phyloP scores from a whole-genome alignment of 2,113 vertebrate species.

The Hoplias malabaricus region DNA sequence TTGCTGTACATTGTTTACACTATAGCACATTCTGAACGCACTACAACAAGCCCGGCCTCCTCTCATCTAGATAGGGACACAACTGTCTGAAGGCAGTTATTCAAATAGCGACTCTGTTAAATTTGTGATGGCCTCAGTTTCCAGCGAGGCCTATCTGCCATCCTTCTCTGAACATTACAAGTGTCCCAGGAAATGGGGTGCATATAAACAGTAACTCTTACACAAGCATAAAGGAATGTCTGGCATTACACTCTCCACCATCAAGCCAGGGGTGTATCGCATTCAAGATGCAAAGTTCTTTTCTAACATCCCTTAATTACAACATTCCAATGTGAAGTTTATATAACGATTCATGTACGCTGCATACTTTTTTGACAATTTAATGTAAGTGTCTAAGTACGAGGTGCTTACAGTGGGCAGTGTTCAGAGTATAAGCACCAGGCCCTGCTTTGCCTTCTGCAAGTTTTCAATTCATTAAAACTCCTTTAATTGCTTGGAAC shows the following conservation, averaged over 20 bases:
- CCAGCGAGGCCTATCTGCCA: slow-evolving; percentile 22
- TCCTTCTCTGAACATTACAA: slow-evolving; percentile 38
- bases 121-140: background rate
- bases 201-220: slow-evolving; percentile 60
- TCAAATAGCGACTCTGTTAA: slow-evolving; percentile 18
- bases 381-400: background rate
- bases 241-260: slow-evolving; percentile 53
- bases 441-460: too few relatives aligned
- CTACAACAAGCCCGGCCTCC: background rate
- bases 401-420: background rate
- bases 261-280: background rate
- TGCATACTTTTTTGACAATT: background rate
- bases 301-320: slow-evolving; percentile 22
- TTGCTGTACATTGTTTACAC: background rate
- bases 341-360: background rate
- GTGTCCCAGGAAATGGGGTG: slow-evolving; percentile 52
- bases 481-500: too few relatives aligned
- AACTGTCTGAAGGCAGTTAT: background rate
- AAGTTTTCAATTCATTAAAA: background rate
- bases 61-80: background rate
- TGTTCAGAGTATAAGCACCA: too few relatives aligned
- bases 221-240: slow-evolving; percentile 56
- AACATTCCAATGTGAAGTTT: background rate
- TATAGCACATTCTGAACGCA: background rate
- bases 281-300: slow-evolving; percentile 8